These are phyloP conservation scores for Calliphora vicina DNA, from an alignment of 1,140 invertebrate species.

Conservation along the genomic window DNA sequence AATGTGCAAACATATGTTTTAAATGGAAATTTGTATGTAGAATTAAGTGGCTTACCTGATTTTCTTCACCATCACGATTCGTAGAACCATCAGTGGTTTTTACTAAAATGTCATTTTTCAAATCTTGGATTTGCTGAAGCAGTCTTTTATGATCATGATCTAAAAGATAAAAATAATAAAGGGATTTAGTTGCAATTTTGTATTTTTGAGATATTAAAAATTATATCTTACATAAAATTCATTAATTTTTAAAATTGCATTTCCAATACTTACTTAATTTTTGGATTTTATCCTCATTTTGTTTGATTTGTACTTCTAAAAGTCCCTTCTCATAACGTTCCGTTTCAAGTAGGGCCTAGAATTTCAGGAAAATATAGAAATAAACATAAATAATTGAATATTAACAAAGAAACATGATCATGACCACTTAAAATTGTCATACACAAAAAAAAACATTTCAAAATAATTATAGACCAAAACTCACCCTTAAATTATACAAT, in stretches of 20 bases:
- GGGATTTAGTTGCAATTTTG: no score
- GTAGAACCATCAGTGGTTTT: conserved; percentile 33
- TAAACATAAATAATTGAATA: conserved; percentile 12
- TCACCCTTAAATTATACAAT: conserved; percentile 47
- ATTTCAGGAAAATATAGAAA: conserved; percentile 34
- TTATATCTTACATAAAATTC: no score
- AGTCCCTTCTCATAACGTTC: conserved; percentile 54
- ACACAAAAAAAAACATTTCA: not conserved
- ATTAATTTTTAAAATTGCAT: no score
- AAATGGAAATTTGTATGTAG: not conserved
- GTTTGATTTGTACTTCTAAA: conserved; percentile 51
- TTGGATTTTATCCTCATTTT: conserved; percentile 46
- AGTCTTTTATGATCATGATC: conserved; percentile 39
- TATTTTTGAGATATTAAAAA: no score
- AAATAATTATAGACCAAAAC: not conserved
- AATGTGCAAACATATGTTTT: no score
- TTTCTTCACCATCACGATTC: conserved; percentile 25
- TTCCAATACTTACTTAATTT: conserved; percentile 39
- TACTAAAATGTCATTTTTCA: conserved; percentile 38
- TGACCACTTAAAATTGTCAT: not conserved
- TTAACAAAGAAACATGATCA: not conserved
- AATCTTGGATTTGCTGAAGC: conserved; percentile 38
- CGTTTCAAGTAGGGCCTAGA: conserved; percentile 45
- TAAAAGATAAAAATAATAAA: conserved; percentile 18
- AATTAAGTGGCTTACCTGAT: conserved; percentile 37